Conservation (phyloP, 2,888 invertebrate species). For the Aleiodes leptofemur region DNA sequence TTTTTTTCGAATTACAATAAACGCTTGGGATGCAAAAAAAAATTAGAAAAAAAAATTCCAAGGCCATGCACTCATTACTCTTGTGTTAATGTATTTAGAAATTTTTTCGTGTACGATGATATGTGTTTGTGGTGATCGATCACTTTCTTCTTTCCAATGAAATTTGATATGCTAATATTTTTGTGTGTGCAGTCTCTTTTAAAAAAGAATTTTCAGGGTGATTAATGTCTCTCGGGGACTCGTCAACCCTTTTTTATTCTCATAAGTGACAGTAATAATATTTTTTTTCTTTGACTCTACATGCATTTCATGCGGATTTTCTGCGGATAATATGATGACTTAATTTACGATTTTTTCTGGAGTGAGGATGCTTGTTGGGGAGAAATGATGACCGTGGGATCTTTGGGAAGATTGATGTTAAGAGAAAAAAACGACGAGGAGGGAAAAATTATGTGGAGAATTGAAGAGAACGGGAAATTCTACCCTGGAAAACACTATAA, state of each 20-base stretch:
- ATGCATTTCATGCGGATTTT: constrained; percentile 41
- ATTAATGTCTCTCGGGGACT: constrained; percentile 65
- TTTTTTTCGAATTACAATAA: constrained; percentile 69
- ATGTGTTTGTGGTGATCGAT: constrained; percentile 50
- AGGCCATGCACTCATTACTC: background rate
- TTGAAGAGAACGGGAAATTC: no score
- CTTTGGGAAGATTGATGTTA: no score
- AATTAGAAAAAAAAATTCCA: constrained; percentile 16
- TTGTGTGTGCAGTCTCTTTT: constrained; percentile 58
- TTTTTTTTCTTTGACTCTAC: constrained; percentile 35
- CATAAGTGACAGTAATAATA: constrained; percentile 32
- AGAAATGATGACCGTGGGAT: no score
- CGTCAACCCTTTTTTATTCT: constrained; percentile 13
- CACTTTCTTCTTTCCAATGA: constrained; percentile 54
- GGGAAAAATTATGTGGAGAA: no score
- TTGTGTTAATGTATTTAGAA: constrained; percentile 16
- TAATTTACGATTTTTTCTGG: constrained; percentile 64
- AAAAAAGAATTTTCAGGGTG: constrained; percentile 62
- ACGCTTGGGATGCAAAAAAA: background rate
- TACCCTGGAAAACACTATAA: no score
- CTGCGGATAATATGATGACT: constrained; percentile 55
- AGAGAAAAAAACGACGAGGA: no score
- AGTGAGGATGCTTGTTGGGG: no score
- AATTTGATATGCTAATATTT: constrained; percentile 75
- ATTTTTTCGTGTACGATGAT: constrained; percentile 51